A percentile compares a stretch with the other conserved stretches of the same genome.
phyloP scores from a whole-genome alignment of 2,888 invertebrate species.

The Micoletzkya japonica region DNA sequence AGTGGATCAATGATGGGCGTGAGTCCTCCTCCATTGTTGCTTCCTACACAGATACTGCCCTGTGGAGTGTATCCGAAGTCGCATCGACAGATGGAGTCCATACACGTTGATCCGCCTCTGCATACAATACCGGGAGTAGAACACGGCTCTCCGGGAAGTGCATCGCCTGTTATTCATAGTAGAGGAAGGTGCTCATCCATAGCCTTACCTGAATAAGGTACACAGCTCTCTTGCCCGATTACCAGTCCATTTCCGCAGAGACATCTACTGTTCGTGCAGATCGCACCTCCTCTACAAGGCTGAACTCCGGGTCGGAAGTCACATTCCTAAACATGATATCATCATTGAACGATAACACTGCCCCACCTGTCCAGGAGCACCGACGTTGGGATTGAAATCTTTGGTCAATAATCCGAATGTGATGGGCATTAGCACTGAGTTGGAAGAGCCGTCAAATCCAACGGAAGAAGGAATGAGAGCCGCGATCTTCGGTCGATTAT shows the following conservation, averaged over 20 bases:
- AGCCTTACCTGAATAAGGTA: conserved; percentile 24
- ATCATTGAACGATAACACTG: not conserved
- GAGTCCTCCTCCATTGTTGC: too few species aligned
- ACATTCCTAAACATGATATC: conserved; percentile 38
- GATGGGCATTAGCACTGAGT: conserved; percentile 10
- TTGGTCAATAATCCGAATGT: not conserved
- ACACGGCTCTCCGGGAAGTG: conserved; percentile 47
- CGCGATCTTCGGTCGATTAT: not conserved
- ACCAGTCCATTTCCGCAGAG: conserved; percentile 36
- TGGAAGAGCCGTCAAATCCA: conserved; percentile 9
- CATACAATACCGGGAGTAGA: conserved; percentile 39
- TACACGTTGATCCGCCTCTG: conserved; percentile 29
- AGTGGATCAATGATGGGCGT: not conserved
- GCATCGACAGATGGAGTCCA: conserved; percentile 18
- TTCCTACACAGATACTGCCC: too few species aligned
- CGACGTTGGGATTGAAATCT: conserved; percentile 4
- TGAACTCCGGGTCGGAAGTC: conserved; percentile 38
- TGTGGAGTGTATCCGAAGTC: conserved; percentile 13
- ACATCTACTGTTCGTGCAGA: conserved; percentile 45
- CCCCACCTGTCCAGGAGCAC: conserved; percentile 15
- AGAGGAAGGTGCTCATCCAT: not conserved
- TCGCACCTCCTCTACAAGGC: conserved; percentile 42
- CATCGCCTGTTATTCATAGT: conserved; percentile 32
- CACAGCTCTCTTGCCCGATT: conserved; percentile 29
- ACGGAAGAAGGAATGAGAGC: not conserved